Conservation (phyloP, 2,888 invertebrate genomes). For the Drosophila paramelanica region DNA sequence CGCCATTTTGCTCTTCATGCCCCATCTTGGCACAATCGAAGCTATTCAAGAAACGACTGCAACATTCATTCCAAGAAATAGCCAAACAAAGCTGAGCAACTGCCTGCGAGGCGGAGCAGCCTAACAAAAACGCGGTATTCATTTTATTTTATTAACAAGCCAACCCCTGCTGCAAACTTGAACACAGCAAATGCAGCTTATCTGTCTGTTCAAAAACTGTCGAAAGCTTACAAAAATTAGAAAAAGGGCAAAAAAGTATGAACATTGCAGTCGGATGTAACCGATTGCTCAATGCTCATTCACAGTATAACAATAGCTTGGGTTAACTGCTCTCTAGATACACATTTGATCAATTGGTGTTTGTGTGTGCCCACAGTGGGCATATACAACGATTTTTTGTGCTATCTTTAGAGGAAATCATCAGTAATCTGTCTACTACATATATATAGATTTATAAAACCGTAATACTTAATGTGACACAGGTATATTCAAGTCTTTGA, state of each 20-base stretch:
- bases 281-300: no score
- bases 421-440: no score
- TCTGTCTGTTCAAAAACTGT: slow-evolving; percentile 45
- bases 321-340: no score
- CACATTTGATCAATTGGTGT: no score
- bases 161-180: slow-evolving; percentile 5
- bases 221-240: slow-evolving; percentile 52
- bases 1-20: not conserved
- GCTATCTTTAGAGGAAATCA: no score
- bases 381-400: no score
- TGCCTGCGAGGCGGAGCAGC: slow-evolving; percentile 25
- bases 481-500: no score
- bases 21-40: slow-evolving; percentile 12
- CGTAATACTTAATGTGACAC: no score
- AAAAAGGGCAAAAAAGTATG: slow-evolving; percentile 14
- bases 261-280: slow-evolving; percentile 4
- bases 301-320: no score
- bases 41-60: slow-evolving; percentile 38
- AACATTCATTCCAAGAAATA: slow-evolving; percentile 67
- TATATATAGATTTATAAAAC: no score
- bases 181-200: slow-evolving; percentile 45
- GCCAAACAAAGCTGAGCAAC: slow-evolving; percentile 31
- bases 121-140: slow-evolving; percentile 59
- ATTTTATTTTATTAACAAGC: slow-evolving; percentile 46
- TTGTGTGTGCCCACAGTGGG: no score